Conservation (phyloP, 2,888 invertebrate species). For the Limnephilus rhombicus region DNA sequence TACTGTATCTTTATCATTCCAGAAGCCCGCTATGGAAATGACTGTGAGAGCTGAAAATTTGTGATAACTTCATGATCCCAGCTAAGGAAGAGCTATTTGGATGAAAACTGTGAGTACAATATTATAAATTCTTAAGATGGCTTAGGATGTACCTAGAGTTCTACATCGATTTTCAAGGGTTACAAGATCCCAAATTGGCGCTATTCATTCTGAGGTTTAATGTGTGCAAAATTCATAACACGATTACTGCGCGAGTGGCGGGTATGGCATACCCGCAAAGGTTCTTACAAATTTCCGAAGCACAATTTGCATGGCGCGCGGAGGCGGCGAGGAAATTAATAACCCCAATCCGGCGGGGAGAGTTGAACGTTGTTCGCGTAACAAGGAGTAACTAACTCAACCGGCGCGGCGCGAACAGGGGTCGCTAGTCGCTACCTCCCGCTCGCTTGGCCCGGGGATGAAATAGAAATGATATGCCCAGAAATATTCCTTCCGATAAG, state of each 20-base stretch:
- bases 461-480: too few relatives aligned
- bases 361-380: constrained; percentile 28
- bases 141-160: not conserved
- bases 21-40: not conserved
- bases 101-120: not conserved
- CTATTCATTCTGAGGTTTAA: not conserved
- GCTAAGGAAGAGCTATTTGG: not conserved
- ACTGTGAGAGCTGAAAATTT: not conserved
- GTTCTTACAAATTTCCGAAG: constrained; percentile 15
- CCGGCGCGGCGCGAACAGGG: not conserved
- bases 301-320: constrained; percentile 49
- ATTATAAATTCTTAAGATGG: not conserved
- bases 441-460: too few relatives aligned
- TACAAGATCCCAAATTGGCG: not conserved
- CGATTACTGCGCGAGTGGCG: not conserved
- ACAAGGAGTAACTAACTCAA: not conserved
- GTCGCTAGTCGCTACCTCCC: too few relatives aligned
- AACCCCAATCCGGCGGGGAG: constrained; percentile 28
- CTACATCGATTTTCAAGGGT: not conserved
- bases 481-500: too few relatives aligned
- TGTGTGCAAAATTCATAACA: constrained; percentile 25
- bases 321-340: constrained; percentile 38
- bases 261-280: not conserved
- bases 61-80: not conserved
- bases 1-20: too few relatives aligned